phyloP scores from a whole-genome alignment of 2,797 vertebrate species.

The Siniperca obscura region DNA sequence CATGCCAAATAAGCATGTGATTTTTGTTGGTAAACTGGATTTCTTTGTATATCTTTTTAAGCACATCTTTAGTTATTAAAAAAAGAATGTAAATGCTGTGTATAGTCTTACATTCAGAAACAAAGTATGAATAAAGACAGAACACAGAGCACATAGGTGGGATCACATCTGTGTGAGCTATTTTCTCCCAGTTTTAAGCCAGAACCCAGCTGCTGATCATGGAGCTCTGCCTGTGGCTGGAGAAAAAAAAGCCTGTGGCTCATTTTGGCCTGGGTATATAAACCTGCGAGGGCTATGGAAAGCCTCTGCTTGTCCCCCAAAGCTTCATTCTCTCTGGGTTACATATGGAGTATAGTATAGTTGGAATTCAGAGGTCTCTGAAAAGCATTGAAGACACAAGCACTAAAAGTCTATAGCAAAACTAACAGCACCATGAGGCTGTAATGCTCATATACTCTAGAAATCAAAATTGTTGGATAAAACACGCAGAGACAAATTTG shows the following conservation, averaged over 20 bases:
- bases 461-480: background rate
- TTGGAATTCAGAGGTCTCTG: background rate
- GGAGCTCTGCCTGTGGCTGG: constrained; percentile 29
- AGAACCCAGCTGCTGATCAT: constrained; percentile 58
- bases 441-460: background rate
- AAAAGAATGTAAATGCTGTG: background rate
- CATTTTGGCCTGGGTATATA: constrained; percentile 33
- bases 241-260: background rate
- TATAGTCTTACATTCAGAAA: background rate
- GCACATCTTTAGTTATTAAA: background rate
- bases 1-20: background rate
- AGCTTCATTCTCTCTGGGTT: constrained; percentile 10
- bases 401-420: background rate
- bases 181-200: constrained; percentile 28
- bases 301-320: constrained; percentile 20
- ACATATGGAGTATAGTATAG: background rate
- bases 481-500: background rate
- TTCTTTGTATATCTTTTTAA: background rate
- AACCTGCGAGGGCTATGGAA: background rate
- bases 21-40: background rate
- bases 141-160: background rate
- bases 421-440: background rate
- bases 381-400: background rate
- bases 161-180: constrained; percentile 11
- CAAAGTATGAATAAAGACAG: background rate